These are phyloP conservation scores for Lasioglossum baleicum DNA, from an alignment of 1,140 invertebrate genomes.

Conservation along the genomic window DNA sequence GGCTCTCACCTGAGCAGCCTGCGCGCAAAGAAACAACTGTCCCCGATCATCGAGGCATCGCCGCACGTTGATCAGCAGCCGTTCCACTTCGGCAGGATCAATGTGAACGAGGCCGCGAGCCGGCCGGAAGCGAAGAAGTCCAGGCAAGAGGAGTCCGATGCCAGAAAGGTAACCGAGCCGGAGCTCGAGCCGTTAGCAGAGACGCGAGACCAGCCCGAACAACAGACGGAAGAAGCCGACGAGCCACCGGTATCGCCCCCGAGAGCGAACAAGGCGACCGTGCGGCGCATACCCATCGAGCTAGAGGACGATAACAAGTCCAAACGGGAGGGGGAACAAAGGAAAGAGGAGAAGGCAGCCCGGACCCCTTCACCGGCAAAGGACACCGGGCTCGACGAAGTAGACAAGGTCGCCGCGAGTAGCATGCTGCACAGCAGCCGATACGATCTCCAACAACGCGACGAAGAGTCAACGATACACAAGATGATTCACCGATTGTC, in stretches of 20 bases:
- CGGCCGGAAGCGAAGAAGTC: conserved; percentile 66
- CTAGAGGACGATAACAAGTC: conserved; percentile 37
- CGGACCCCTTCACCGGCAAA: conserved; percentile 38
- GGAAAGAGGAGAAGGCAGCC: conserved; percentile 8
- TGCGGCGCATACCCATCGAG: conserved; percentile 47
- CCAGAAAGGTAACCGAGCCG: conserved; percentile 21
- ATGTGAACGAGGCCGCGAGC: conserved; percentile 10
- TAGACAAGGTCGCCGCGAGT: conserved; percentile 66
- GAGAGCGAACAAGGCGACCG: conserved; percentile 36
- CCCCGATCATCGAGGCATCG: conserved; percentile 87
- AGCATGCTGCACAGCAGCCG: conserved; percentile 75
- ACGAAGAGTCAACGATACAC: conserved; percentile 73
- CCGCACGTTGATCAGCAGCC: conserved; percentile 82
- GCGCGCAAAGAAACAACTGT: conserved; percentile 83
- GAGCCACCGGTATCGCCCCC: conserved; percentile 47
- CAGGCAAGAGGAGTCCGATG: conserved; percentile 63
- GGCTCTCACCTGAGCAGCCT: conserved; percentile 63
- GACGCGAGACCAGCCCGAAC: conserved; percentile 11
- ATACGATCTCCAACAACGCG: conserved; percentile 68
- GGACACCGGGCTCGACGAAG: conserved; percentile 47
- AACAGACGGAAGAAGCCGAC: conserved; percentile 37
- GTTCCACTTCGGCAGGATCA: conserved; percentile 78
- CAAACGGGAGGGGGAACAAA: not conserved
- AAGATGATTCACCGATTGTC: conserved; percentile 77
- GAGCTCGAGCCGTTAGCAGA: not conserved